These are phyloP conservation scores for Thysanoteuthis rhombus DNA, from an alignment of 2,888 invertebrate species.

Conservation along the genomic window DNA sequence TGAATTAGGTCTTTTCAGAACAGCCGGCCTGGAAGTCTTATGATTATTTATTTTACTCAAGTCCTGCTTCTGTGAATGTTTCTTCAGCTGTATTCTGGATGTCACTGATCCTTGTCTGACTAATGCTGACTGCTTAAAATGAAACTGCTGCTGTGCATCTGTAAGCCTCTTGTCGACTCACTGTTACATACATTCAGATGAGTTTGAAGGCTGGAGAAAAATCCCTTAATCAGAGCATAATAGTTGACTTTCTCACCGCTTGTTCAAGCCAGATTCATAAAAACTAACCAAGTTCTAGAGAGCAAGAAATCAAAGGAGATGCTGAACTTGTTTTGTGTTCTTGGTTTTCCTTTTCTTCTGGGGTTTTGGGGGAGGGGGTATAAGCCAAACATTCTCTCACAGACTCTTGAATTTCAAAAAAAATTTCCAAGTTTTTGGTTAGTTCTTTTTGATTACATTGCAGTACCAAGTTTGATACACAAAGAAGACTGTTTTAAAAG, in stretches of 20 bases:
- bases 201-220: neutral
- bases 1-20: neutral
- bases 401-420: neutral
- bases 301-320: no score
- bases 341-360: neutral
- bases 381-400: neutral
- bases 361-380: neutral
- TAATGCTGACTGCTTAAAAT: neutral
- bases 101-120: neutral
- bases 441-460: neutral
- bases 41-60: neutral
- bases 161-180: neutral
- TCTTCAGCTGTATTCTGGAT: neutral
- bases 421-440: neutral
- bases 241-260: neutral
- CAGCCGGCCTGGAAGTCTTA: neutral
- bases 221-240: neutral
- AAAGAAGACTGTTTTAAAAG: neutral
- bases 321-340: neutral
- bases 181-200: neutral
- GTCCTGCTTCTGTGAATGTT: neutral
- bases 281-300: neutral
- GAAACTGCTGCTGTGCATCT: neutral
- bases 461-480: neutral
- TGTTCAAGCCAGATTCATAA: neutral